These are phyloP conservation scores for Paramormyrops kingsleyae DNA, from an alignment of 2,113 vertebrate species.

Conservation along the genomic window DNA sequence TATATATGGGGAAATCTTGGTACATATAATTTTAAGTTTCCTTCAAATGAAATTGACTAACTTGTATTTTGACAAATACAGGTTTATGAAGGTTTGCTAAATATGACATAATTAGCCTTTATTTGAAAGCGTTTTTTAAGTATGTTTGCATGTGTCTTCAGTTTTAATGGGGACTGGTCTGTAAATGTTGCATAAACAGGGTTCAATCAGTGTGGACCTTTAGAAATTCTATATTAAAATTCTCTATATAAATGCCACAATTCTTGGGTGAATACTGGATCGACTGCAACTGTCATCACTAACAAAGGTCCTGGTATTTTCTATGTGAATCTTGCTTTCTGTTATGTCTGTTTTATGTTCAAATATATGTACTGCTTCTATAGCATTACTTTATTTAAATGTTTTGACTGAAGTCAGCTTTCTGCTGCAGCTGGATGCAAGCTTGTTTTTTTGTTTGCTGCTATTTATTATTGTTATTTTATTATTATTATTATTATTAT, in stretches of 20 bases:
- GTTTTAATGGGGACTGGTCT: constrained; percentile 9
- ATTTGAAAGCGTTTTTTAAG: neutral
- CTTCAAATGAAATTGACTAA: constrained; percentile 8
- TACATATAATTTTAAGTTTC: neutral
- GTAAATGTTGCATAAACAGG: neutral
- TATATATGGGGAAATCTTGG: neutral
- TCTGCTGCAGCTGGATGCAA: neutral
- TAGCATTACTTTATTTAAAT: neutral
- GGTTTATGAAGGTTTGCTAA: constrained; percentile 1
- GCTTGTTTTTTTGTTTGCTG: neutral
- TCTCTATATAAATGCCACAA: neutral
- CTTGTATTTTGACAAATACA: constrained; percentile 4
- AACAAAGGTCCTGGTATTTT: neutral
- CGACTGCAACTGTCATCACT: neutral
- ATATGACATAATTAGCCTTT: neutral
- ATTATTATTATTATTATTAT: neutral
- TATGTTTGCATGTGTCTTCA: neutral
- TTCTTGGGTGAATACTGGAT: constrained; percentile 12
- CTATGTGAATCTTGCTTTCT: constrained; percentile 11
- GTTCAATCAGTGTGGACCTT: neutral
- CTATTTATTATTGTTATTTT: neutral
- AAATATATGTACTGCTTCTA: neutral
- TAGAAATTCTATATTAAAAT: neutral
- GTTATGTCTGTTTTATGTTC: neutral
- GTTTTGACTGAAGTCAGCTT: neutral